Percentiles rank a stretch among this genome's conserved stretches.
Conservation (phyloP, 92 coral and sea anemone genomes). For the Porites divaricata region DNA sequence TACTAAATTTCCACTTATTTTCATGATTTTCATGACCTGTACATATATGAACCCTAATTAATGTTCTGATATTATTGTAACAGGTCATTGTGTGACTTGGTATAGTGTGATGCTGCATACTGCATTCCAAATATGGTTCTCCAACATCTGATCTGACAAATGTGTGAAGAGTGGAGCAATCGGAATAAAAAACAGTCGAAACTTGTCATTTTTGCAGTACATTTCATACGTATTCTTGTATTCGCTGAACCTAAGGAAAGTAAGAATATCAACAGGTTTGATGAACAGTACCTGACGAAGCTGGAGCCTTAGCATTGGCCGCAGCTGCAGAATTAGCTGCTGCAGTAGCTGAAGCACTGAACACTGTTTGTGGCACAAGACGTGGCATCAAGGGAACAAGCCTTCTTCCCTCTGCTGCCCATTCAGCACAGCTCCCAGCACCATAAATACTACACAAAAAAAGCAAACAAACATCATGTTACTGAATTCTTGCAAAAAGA, state of each 20-base stretch:
- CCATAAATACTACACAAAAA: slow-evolving; percentile 80
- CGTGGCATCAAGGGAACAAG: slow-evolving; percentile 99
- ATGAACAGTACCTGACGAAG: slow-evolving; percentile 42
- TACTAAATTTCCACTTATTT: no score
- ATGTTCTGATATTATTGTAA: no score
- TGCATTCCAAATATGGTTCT: no score
- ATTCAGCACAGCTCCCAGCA: slow-evolving; percentile 94
- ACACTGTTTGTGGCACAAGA: slow-evolving; percentile 98
- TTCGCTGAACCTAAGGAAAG: background rate
- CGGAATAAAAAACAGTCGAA: no score
- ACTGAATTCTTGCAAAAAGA: background rate
- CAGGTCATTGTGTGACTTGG: no score
- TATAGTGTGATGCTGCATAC: no score
- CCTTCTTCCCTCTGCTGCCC: slow-evolving; percentile 99
- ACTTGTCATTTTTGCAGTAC: no score
- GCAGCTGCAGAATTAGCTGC: slow-evolving; percentile 98
- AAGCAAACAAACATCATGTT: background rate
- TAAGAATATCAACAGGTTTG: background rate
- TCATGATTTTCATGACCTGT: no score
- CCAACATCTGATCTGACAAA: no score
- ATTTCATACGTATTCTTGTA: no score
- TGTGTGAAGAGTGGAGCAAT: no score
- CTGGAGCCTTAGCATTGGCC: slow-evolving; percentile 79
- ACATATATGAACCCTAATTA: no score
- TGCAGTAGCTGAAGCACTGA: slow-evolving; percentile 96